Evolutionary conservation across 2,113 vertebrate genomes (phyloP), one percentile per base, ranked within the genome.

Genomic region (Pampusana beccarii): DNA sequence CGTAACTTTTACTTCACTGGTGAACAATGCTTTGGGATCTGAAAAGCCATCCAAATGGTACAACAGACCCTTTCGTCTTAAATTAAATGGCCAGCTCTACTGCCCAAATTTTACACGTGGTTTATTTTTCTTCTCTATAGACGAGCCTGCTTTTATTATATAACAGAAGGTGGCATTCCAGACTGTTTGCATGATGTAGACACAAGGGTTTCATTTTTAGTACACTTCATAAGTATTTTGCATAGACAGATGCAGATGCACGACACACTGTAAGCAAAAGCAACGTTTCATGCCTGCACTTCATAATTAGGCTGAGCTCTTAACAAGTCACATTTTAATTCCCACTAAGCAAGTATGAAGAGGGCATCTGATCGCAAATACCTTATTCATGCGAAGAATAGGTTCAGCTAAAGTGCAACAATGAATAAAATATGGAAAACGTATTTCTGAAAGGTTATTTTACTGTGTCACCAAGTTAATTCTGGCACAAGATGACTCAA

Each of bases 341-440:
- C 92, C 95, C 92, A 96, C 64, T 82, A 95, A 96, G 92, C 77
- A 89, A 96, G 80, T 87, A 92, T 60, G 93, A 92, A 95, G 93
- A 92, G 95, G 93, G 89, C 92, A 95, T 96, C 92, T 96, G 84
- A 94, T 95, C 88, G 92, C 85, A 96, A 96, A 95, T 94, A 94
- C 97, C 95, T 97, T 95, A 96, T 97, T 97, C 97, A 96, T 97
- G 96, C 96, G 95, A 96, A 96, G 96, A 95, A 97, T 86, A 96
- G 94, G 97, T 97, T 97, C 97, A 97, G 77, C 92, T 95, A 82
- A 95, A 97, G 97, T 97, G 96, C 97, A 97, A 92, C 90, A 95
- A 96, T 97, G 96, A 97, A 97, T 97, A 97, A 97, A 97, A 97
- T 97, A 97, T 97, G 96, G 95, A 85, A 92, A 97, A 94, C 5